Evolutionary conservation across 2,113 vertebrate species (phyloP).

Genomic region (Melanerpes formicivorus): DNA sequence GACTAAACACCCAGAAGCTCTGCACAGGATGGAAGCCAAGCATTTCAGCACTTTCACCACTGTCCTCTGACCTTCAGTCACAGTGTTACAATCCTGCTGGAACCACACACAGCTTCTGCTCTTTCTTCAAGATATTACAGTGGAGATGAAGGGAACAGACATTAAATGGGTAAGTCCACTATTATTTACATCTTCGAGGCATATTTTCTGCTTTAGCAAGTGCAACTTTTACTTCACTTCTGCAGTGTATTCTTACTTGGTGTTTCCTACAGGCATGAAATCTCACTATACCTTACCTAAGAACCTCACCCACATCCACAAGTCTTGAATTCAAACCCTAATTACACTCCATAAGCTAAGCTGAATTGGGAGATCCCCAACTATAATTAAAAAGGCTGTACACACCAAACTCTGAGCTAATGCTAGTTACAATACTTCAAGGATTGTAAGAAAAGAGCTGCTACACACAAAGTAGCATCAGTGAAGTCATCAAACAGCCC

Average conservation of each 20-base stretch:
- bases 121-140: not conserved
- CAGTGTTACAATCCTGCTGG: not conserved
- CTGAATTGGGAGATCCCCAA: not conserved
- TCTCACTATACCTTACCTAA: not conserved
- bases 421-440: not conserved
- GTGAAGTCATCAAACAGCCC: not conserved
- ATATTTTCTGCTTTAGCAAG: not conserved
- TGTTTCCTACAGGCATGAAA: not conserved
- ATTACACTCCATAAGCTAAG: not conserved
- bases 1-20: not conserved
- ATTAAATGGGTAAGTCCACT: not conserved
- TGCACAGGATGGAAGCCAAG: not conserved
- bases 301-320: not conserved
- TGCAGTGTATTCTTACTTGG: not conserved
- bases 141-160: not conserved
- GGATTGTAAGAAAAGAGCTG: not conserved
- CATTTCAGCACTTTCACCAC: not conserved
- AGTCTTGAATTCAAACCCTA: not conserved
- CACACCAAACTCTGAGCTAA: not conserved
- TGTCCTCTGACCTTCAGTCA: not conserved
- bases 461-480: not conserved
- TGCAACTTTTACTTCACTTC: not conserved
- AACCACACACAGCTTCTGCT: not conserved
- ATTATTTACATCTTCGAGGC: not conserved
- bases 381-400: not conserved